Conservation (phyloP, 1,140 invertebrate genomes). For the Cyclina sinensis region DNA sequence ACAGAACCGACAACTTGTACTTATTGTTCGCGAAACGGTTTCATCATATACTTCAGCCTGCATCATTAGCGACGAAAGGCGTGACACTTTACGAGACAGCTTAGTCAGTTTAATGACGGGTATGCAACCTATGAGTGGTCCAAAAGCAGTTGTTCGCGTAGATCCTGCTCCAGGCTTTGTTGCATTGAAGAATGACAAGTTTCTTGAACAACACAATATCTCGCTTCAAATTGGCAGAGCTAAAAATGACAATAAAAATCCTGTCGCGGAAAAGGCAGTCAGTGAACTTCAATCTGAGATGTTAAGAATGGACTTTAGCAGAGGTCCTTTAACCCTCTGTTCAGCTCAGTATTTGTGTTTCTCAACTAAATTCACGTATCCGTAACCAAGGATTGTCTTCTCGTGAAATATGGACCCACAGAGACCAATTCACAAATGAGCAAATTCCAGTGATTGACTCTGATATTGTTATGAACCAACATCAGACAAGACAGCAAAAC, state of each 20-base stretch:
- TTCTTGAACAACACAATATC: too few relatives aligned
- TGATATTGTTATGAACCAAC: slow-evolving; percentile 45
- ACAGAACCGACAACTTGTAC: slow-evolving; percentile 49
- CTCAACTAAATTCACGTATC: slow-evolving; percentile 32
- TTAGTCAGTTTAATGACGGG: slow-evolving; percentile 20
- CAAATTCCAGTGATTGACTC: slow-evolving; percentile 55
- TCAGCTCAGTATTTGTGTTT: neutral
- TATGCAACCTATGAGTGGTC: slow-evolving; percentile 31
- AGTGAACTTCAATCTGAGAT: slow-evolving; percentile 59
- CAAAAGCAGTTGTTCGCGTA: neutral
- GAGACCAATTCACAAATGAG: slow-evolving; percentile 52
- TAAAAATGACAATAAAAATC: slow-evolving; percentile 69
- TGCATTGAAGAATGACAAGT: slow-evolving; percentile 16
- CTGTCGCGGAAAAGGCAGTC: slow-evolving; percentile 65
- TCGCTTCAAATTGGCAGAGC: slow-evolving; percentile 42
- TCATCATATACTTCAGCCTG: slow-evolving; percentile 54
- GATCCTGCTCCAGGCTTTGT: neutral
- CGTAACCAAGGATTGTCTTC: neutral
- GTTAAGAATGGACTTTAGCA: neutral
- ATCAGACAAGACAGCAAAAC: slow-evolving; percentile 21
- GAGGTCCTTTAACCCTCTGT: neutral
- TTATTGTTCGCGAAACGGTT: slow-evolving; percentile 64
- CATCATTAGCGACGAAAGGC: slow-evolving; percentile 42
- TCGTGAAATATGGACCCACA: slow-evolving; percentile 39
- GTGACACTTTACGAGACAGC: slow-evolving; percentile 16